Percentiles rank a stretch among this genome's conserved stretches.
Evolutionary conservation across 2,113 vertebrate genomes (phyloP).

Genomic region (Epinephelus fuscoguttatus): DNA sequence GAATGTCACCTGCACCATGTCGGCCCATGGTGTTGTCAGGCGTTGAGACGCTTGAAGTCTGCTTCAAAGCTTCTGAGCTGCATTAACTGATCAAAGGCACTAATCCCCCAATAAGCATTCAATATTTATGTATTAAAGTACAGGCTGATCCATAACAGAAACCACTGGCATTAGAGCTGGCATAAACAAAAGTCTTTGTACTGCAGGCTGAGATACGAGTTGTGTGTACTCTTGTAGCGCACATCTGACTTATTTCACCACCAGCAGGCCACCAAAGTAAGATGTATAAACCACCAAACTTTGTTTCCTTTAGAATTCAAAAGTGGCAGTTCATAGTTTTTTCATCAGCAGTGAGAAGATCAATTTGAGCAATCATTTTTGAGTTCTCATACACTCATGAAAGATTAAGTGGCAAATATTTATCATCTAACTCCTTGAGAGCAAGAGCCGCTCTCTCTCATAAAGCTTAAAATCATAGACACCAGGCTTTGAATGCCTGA

Average conservation of each 20-base stretch:
- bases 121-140: constrained; percentile 56
- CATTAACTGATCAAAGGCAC: constrained; percentile 67
- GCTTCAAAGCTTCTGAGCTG: constrained; percentile 52
- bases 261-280: constrained; percentile 20
- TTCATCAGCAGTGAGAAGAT: background rate
- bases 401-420: background rate
- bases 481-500: background rate
- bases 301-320: background rate
- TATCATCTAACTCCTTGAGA: background rate
- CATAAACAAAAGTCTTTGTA: constrained; percentile 47
- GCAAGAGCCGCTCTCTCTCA: background rate
- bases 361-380: background rate
- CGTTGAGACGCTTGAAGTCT: constrained; percentile 44
- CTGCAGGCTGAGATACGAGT: background rate
- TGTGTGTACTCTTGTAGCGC: background rate
- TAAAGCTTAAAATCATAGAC: background rate
- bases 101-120: constrained; percentile 57
- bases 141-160: constrained; percentile 54
- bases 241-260: constrained; percentile 41
- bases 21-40: background rate
- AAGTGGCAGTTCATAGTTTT: background rate
- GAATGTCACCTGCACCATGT: constrained; percentile 55
- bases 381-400: background rate
- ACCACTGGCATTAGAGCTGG: constrained; percentile 9
- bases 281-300: background rate